Percentiles rank a stretch among this genome's conserved stretches.
Evolutionary conservation across 1,140 invertebrate species (phyloP).

Genomic region (Aphis gossypii): DNA sequence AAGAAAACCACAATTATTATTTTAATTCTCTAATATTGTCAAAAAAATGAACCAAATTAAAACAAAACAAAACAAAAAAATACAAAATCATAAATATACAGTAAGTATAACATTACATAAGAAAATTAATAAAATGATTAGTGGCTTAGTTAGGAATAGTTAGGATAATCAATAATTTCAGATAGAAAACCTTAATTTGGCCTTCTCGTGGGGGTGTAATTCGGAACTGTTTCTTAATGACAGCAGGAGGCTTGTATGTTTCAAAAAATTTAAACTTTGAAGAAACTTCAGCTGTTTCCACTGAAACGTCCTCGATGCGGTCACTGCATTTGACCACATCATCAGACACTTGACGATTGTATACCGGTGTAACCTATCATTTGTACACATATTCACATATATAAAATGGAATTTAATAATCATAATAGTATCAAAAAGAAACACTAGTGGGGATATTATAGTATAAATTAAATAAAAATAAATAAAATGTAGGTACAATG

Average conservation of each 20-base stretch:
- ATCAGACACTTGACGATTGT: constrained; percentile 61
- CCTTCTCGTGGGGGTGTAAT: constrained; percentile 85
- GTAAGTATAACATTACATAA: background rate
- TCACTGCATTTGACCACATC: constrained; percentile 78
- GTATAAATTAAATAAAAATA: background rate
- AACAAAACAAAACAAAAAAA: background rate
- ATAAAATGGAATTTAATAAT: background rate
- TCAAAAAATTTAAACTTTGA: constrained; percentile 92
- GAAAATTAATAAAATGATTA: background rate
- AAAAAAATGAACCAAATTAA: background rate
- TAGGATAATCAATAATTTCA: constrained; percentile 33
- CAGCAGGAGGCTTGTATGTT: constrained; percentile 78
- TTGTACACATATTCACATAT: constrained; percentile 28
- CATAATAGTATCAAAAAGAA: background rate
- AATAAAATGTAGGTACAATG: background rate
- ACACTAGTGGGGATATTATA: background rate
- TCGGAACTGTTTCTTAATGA: constrained; percentile 77
- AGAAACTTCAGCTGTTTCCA: constrained; percentile 81
- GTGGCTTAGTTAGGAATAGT: constrained; percentile 23
- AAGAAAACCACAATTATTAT: background rate
- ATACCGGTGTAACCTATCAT: constrained; percentile 30
- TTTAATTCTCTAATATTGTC: background rate
- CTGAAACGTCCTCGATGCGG: constrained; percentile 76
- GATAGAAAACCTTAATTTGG: constrained; percentile 69
- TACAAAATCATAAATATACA: background rate